These are phyloP conservation scores for Ctenodactylus gundi DNA, from an alignment of 2,113 vertebrate species.

Conservation along the genomic window DNA sequence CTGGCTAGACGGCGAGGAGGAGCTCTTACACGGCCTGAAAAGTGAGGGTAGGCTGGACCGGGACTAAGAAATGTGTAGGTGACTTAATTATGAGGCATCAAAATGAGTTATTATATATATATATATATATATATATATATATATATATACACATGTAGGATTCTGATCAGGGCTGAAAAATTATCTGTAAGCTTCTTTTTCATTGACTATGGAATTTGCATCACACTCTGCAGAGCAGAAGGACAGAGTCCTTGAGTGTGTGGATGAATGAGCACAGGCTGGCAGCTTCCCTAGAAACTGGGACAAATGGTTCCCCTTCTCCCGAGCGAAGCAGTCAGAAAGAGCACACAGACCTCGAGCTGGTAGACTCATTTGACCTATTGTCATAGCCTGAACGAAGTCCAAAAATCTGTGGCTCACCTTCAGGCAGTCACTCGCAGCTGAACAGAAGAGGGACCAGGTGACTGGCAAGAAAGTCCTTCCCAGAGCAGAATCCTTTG, in stretches of 20 bases:
- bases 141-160: neutral
- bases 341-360: neutral
- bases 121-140: too few species aligned
- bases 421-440: slow-evolving; percentile 2
- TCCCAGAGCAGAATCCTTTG: neutral
- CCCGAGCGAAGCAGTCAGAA: neutral
- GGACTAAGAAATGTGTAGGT: neutral
- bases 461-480: slow-evolving; percentile 35
- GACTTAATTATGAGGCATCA: neutral
- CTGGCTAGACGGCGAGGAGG: neutral
- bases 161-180: neutral
- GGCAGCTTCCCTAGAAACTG: neutral
- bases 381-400: neutral
- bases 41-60: neutral
- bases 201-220: neutral
- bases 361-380: neutral
- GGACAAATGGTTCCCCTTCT: neutral
- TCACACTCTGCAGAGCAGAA: neutral
- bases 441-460: slow-evolving; percentile 43
- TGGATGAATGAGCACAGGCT: neutral
- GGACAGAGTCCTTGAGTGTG: neutral
- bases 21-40: neutral
- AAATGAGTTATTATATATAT: too few species aligned
- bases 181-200: neutral
- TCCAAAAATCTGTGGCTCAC: slow-evolving; percentile 50